Percentiles rank a stretch among this genome's conserved stretches.
Evolutionary conservation across 2,888 invertebrate genomes (phyloP).

Genomic region (Drosophila acutilabella): DNA sequence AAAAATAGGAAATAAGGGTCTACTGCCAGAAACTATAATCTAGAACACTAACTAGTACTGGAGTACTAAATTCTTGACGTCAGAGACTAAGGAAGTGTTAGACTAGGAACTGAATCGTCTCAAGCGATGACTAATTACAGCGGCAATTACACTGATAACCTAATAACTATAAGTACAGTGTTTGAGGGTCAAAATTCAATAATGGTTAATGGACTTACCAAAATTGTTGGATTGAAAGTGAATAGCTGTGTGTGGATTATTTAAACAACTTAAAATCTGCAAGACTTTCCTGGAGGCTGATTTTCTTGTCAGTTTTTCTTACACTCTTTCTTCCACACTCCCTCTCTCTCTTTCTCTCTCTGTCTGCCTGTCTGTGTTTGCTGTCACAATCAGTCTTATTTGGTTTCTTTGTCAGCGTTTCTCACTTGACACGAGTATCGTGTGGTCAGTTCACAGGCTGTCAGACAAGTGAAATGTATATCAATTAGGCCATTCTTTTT

Average conservation of each 20-base stretch:
- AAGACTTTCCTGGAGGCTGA: no score
- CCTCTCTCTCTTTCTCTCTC: background rate
- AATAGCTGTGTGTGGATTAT: background rate
- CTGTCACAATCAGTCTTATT: constrained; percentile 29
- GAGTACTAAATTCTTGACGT: no score
- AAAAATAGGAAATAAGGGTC: no score
- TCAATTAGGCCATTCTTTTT: constrained; percentile 52
- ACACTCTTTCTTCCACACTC: background rate
- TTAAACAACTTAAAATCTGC: background rate
- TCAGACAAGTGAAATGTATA: constrained; percentile 48
- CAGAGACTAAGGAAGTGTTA: no score
- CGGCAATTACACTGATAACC: background rate
- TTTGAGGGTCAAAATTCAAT: background rate
- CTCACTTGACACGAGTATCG: constrained; percentile 26
- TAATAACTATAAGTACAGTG: background rate
- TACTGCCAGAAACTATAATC: no score
- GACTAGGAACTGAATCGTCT: no score
- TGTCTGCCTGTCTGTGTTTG: background rate
- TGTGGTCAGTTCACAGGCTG: constrained; percentile 44
- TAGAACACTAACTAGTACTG: no score
- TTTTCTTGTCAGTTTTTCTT: background rate
- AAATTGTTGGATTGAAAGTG: background rate
- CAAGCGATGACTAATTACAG: no score
- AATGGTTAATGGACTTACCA: constrained; percentile 5
- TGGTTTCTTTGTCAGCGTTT: constrained; percentile 13